Evolutionary conservation across 2,797 vertebrate genomes (phyloP).

Genomic region (Sebastes alutus): DNA sequence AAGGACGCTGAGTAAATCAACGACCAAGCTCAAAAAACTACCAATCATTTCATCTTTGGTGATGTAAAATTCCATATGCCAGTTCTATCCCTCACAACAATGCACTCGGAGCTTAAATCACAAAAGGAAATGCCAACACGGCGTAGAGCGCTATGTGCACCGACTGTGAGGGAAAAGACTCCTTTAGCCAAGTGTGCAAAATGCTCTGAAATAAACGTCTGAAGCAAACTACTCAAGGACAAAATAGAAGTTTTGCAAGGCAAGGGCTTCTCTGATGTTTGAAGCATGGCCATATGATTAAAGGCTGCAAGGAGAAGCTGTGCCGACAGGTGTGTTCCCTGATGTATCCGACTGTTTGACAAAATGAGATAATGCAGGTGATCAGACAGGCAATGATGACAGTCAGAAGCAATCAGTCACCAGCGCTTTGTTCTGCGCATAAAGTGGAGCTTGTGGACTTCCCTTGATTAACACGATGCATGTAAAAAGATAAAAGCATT

Average conservation of each 20-base stretch:
- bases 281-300: constrained; percentile 16
- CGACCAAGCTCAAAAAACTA: not conserved
- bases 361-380: constrained; percentile 23
- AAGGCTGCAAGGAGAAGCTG: constrained; percentile 6
- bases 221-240: constrained; percentile 49
- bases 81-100: not conserved
- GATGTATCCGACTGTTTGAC: constrained; percentile 16
- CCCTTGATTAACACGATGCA: not conserved
- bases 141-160: not conserved
- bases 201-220: constrained; percentile 34
- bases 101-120: not conserved
- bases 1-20: constrained; percentile 9
- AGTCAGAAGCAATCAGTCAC: constrained; percentile 10
- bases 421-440: not conserved
- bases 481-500: not conserved
- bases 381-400: not conserved
- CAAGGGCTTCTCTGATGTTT: constrained; percentile 33
- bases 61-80: not conserved
- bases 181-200: constrained; percentile 1
- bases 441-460: not conserved
- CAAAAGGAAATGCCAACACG: constrained; percentile 9
- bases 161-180: not conserved
- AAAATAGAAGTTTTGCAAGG: constrained; percentile 46
- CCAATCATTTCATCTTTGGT: not conserved
- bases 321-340: constrained; percentile 28